phyloP scores from a whole-genome alignment of 2,113 vertebrate species.

The Charadrius vociferus region DNA sequence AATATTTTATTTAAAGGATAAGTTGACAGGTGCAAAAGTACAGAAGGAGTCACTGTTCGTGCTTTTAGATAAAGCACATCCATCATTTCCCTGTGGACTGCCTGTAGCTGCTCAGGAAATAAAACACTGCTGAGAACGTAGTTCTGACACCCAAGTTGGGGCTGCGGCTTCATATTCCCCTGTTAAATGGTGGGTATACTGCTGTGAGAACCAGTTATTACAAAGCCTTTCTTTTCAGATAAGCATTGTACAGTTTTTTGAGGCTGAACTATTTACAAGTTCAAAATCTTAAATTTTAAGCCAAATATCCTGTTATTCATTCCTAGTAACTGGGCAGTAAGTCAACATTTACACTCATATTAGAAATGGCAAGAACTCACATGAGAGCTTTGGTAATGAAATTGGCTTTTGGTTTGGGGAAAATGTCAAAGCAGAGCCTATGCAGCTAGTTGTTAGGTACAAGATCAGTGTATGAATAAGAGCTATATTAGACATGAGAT shows the following conservation, averaged over 20 bases:
- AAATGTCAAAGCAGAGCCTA: neutral
- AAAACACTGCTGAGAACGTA: accelerated
- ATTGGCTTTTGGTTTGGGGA: neutral
- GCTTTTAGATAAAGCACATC: neutral
- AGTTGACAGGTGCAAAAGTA: neutral
- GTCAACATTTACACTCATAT: neutral
- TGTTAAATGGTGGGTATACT: neutral
- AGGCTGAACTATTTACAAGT: neutral
- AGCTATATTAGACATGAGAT: neutral
- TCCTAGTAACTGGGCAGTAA: neutral
- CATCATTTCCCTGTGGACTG: neutral
- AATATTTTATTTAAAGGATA: neutral
- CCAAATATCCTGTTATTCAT: constrained; percentile 33
- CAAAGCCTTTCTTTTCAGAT: neutral
- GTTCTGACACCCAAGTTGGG: neutral
- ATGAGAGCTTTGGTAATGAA: neutral
- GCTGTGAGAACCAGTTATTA: neutral
- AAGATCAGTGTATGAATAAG: neutral
- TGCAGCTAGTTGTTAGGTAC: neutral
- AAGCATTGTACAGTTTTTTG: neutral
- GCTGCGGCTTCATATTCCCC: neutral
- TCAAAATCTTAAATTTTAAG: neutral
- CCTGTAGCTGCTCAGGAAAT: neutral
- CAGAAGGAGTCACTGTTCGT: neutral
- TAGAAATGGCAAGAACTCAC: neutral